Evolutionary conservation across 2,888 invertebrate genomes (phyloP).

Genomic region (Auanema freiburgensis): DNA sequence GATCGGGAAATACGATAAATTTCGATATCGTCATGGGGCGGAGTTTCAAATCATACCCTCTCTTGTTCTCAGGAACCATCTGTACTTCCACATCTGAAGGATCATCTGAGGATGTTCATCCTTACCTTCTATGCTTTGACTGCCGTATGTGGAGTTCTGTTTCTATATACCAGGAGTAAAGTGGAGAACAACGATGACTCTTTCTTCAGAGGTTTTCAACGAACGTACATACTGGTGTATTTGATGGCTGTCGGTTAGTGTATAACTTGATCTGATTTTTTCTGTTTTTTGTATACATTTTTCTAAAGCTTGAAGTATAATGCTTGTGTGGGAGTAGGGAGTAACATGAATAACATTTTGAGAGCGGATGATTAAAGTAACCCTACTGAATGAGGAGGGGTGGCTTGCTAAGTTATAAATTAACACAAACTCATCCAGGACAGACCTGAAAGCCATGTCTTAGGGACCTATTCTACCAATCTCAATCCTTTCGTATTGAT

Average conservation of each 20-base stretch:
- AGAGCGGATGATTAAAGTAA: no score
- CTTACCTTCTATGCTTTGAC: constrained; percentile 47
- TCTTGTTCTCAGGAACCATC: background rate
- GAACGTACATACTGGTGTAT: constrained; percentile 67
- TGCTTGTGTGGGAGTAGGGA: no score
- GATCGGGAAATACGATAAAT: background rate
- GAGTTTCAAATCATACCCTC: background rate
- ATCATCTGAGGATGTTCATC: constrained; percentile 33
- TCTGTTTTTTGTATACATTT: no score
- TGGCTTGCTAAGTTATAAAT: no score
- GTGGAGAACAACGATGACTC: constrained; percentile 59
- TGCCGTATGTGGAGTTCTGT: constrained; percentile 64
- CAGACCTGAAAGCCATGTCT: no score
- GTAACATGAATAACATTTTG: no score
- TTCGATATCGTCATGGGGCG: background rate
- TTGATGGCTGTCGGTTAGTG: constrained; percentile 67
- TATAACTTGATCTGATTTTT: constrained; percentile 5
- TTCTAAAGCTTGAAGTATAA: no score
- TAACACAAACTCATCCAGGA: no score
- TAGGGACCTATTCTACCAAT: no score
- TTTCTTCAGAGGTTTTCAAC: constrained; percentile 66
- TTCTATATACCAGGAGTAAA: constrained; percentile 64
- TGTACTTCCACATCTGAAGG: no score
- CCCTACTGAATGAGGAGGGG: no score
- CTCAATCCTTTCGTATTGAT: no score